phyloP scores from a whole-genome alignment of 2,888 invertebrate species.

The Tetheella fluctuosa region DNA sequence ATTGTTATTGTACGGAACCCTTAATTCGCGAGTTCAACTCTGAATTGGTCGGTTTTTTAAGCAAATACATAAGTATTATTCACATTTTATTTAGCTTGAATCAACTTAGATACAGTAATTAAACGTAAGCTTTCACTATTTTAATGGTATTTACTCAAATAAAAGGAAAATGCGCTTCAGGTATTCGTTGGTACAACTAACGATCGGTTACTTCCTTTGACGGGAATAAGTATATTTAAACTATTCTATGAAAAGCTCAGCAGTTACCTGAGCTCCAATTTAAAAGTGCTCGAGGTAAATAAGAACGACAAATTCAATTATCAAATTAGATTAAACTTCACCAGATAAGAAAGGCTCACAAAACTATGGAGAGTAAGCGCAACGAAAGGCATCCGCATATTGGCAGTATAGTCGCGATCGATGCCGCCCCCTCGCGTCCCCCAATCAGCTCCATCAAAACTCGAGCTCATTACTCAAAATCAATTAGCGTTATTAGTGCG shows the following conservation, averaged over 20 bases:
- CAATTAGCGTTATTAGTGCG: slow-evolving; percentile 84
- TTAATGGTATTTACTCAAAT: slow-evolving; percentile 65
- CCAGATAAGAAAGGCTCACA: slow-evolving; percentile 30
- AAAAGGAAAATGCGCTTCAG: slow-evolving; percentile 64
- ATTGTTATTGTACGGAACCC: too few relatives aligned
- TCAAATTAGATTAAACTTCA: slow-evolving; percentile 29
- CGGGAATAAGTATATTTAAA: background rate
- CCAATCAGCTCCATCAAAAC: slow-evolving; percentile 82
- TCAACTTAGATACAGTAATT: too few relatives aligned
- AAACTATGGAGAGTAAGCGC: slow-evolving; percentile 30
- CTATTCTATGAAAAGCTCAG: slow-evolving; percentile 1
- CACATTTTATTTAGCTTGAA: too few relatives aligned
- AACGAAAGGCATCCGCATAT: slow-evolving; percentile 34
- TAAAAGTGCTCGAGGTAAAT: slow-evolving; percentile 17
- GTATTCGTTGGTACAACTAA: background rate
- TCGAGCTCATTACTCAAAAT: slow-evolving; percentile 84
- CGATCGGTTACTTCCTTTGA: background rate
- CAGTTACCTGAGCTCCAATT: slow-evolving; percentile 12
- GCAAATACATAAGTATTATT: too few relatives aligned
- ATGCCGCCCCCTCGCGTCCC: slow-evolving; percentile 59
- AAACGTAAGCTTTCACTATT: slow-evolving; percentile 36
- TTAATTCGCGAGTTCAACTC: too few relatives aligned
- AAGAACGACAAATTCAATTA: slow-evolving; percentile 33
- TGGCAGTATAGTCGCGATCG: slow-evolving; percentile 52
- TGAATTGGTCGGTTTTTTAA: too few relatives aligned